Evolutionary conservation across 2,888 invertebrate species (phyloP), one percentile per base, ranked within the genome.

Genomic region (Tenodera sinensis): DNA sequence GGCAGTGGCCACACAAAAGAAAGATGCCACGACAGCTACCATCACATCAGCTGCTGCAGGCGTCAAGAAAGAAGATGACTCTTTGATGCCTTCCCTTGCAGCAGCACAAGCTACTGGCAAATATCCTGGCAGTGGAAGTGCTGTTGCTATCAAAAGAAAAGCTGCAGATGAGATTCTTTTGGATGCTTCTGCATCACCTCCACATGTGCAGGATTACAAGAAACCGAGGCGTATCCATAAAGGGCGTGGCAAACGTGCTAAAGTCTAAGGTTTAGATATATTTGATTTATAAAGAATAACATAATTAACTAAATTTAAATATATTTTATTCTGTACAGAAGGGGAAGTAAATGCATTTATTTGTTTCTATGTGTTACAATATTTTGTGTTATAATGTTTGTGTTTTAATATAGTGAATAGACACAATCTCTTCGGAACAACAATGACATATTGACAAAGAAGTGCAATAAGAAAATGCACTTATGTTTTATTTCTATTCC

Each of bases 211-310:
- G 83, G 88, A 88, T 47, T 28, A n/a, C 54, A 83, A 84, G 84
- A 88, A 84, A 30, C 89, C 83, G 6, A 86, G 86, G 83, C 83
- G 89, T n/a, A 89, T 83, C 9, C 87, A 87, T 54, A 89, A 89
- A 71, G 86, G 89, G 28, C 89, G 89, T 34, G 87, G 89, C 83
- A 89, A 89, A 71, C 82, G 89, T 27, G 42, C 71, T 34, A 89
- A 89, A 83, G 54, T 89, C 9, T 89, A 88, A 86, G n/a, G 7
- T 30, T n/a, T 84, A 84, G 34, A 6, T 71, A 15, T 71, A 71
- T 71, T n/a, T 71, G 54, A 71, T 71, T 71, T 71, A 3, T 14
- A 71, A 71, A 71, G 54, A 71, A 20, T 71, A 71, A 71, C 54
- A 71, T 71, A 71, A 71, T 71, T 71, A 54, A 54, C 54, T 54